A percentile compares a stretch with the other conserved stretches of the same genome.
These are phyloP conservation scores for Thymallus thymallus DNA, from an alignment of 2,113 vertebrate species.

Conservation along the genomic window DNA sequence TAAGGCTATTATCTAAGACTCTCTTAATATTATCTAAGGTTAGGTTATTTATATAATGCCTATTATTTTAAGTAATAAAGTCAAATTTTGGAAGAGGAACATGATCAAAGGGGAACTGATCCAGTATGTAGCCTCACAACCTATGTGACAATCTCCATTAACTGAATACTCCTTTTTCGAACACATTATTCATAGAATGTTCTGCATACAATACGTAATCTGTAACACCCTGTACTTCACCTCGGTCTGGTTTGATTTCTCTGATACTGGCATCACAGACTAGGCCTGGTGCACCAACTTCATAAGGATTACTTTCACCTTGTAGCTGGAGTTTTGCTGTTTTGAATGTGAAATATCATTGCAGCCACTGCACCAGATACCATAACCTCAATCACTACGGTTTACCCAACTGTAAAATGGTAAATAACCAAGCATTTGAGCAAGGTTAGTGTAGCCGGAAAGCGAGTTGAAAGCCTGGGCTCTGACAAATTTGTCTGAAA, in stretches of 20 bases:
- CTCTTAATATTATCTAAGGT: slow-evolving; percentile 58
- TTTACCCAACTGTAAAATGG: slow-evolving; percentile 52
- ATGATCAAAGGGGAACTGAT: neutral
- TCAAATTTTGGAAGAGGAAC: neutral
- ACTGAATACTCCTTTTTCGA: neutral
- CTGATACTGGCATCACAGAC: neutral
- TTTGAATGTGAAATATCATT: slow-evolving; percentile 47
- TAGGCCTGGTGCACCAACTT: neutral
- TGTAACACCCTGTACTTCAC: neutral
- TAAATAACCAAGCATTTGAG: slow-evolving; percentile 61
- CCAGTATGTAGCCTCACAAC: neutral
- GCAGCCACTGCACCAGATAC: slow-evolving; percentile 6
- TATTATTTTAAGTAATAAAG: no score
- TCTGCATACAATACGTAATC: neutral
- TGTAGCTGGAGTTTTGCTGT: slow-evolving; percentile 33
- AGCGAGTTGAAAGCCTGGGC: slow-evolving; percentile 51
- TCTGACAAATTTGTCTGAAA: slow-evolving; percentile 64
- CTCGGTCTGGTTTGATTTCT: neutral
- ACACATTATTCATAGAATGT: neutral
- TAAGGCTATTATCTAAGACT: slow-evolving; percentile 68
- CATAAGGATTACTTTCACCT: neutral
- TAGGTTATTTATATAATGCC: slow-evolving; percentile 61
- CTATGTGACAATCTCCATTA: neutral
- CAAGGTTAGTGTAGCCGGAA: slow-evolving; percentile 56
- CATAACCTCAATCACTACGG: slow-evolving; percentile 41